Conservation (phyloP, 1,140 invertebrate genomes). For the Nebria ingens region DNA sequence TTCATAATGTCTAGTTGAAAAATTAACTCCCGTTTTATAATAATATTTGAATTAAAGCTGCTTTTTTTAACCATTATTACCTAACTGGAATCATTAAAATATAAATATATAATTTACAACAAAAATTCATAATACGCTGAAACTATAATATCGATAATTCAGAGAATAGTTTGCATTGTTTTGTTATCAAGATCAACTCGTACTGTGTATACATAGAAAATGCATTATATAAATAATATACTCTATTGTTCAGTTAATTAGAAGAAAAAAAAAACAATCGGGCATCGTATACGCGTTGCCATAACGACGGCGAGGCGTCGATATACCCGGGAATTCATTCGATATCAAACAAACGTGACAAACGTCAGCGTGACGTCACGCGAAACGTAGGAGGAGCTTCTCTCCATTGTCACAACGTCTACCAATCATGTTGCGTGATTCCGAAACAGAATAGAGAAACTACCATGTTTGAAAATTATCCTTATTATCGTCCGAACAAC, state of each 20-base stretch:
- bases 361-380: constrained; percentile 1
- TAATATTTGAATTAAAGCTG: too few species aligned
- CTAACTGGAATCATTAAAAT: too few species aligned
- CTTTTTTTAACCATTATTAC: too few species aligned
- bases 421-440: background rate
- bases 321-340: background rate
- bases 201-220: background rate
- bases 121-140: too few species aligned
- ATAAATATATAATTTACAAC: too few species aligned
- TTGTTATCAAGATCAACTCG: background rate
- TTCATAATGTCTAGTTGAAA: too few species aligned
- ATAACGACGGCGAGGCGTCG: background rate
- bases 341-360: background rate
- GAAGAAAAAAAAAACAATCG: background rate
- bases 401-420: background rate
- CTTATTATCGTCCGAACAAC: background rate
- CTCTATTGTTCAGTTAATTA: too few species aligned
- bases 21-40: too few species aligned
- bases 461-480: constrained; percentile 9
- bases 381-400: background rate
- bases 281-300: background rate
- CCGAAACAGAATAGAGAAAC: background rate
- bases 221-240: background rate
- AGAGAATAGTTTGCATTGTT: background rate
- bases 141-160: too few species aligned